Percentiles rank a stretch among this genome's conserved stretches.
Evolutionary conservation across 2,888 invertebrate species (phyloP).

Genomic region (Quadroppia sp.): DNA sequence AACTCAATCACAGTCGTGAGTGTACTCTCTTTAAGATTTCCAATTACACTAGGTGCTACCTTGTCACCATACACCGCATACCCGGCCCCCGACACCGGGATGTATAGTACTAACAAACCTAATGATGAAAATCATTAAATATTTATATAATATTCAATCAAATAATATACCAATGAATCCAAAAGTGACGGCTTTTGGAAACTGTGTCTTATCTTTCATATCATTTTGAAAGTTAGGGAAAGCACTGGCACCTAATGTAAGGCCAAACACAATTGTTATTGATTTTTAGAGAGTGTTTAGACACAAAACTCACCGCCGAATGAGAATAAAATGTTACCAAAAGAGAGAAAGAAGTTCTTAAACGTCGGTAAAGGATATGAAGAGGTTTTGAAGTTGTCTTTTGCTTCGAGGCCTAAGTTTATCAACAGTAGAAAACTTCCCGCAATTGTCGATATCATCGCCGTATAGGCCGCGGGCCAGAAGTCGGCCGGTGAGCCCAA

Average conservation of each 20-base stretch:
- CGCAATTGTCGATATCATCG: constrained; percentile 20
- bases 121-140: neutral
- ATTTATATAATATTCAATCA: neutral
- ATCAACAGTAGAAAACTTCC: constrained; percentile 27
- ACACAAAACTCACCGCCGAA: constrained; percentile 4
- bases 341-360: neutral
- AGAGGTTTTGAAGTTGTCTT: neutral
- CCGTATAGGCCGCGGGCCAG: constrained; percentile 28
- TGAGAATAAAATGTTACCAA: constrained; percentile 40
- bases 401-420: neutral
- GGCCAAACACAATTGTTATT: neutral
- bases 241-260: constrained; percentile 51
- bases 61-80: constrained; percentile 63
- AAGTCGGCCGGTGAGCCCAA: constrained; percentile 36
- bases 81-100: constrained; percentile 65
- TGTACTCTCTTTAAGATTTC: constrained; percentile 60
- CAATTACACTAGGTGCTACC: constrained; percentile 71
- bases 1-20: constrained; percentile 61
- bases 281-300: neutral
- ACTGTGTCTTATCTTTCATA: constrained; percentile 72
- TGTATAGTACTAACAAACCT: constrained; percentile 61
- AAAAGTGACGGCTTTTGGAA: constrained; percentile 66
- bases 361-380: neutral
- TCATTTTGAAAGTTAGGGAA: constrained; percentile 86
- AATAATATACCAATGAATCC: constrained; percentile 62